Base-by-base conservation (phyloP, 2,888 invertebrate species). In the Arge pagana region DNA sequence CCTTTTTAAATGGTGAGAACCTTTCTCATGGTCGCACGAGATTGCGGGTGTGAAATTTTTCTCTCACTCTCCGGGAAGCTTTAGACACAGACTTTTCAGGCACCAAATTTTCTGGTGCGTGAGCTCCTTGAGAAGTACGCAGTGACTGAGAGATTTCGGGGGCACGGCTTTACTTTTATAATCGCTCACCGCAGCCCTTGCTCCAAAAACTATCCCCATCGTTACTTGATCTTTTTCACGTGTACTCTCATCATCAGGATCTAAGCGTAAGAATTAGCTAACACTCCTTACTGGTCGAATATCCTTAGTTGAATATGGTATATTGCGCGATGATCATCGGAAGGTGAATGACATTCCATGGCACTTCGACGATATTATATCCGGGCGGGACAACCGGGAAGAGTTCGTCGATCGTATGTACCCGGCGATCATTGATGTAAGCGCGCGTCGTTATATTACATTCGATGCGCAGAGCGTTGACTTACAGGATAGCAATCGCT, bases 341-440 rank as follows among this genome's bases (percentile, higher is more conserved):
- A 53, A 72, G 63, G 64, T 71, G 72, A 48, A 71, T 66, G 5
- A 68, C 59, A 61, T 67, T 67, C 48, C 45, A 52, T 6, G 71
- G 68, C 21, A 60, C 61, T 52, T 69, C 71, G 33, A 65, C 58
- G 28, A 72, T 65, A 59, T 66, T 64, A 65, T 64, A 69, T 8
- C 72, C 67, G 15, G 70, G 66, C 15, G 61, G 58, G 10, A 67
- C 67, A 28, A 57, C 55, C 3, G 66, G 64, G n/a, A 63, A 67
- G 62, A 74, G 74, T 59, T 70, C 63, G 52, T 74, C 67, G 48
- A 74, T 62, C 5, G 65, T 69, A 51, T 76, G 71, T 3, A 63
- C 61, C 18, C 53, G 61, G 36, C 55, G 56, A 8, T 61, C 61
- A 54, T 68, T 62, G 6, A 59, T 35, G 51, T 65, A 70, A 37